Percentiles rank a stretch among this genome's conserved stretches.
These are phyloP conservation scores for Speoplatyrhinus poulsoni DNA, from an alignment of 2,113 vertebrate genomes.

Conservation along the genomic window DNA sequence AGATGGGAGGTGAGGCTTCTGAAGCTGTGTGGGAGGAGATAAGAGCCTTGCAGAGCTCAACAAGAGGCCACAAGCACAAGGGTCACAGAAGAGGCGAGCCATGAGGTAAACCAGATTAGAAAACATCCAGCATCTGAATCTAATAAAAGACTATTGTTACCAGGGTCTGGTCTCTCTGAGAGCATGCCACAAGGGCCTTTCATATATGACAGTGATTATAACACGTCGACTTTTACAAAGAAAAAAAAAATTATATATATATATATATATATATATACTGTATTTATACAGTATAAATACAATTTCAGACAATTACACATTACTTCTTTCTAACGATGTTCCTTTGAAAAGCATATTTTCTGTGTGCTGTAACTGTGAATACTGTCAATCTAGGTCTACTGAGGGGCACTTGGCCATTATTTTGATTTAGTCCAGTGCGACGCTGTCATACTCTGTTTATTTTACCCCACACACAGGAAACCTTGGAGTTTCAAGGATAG, in stretches of 20 bases:
- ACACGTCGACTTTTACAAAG: too few species aligned
- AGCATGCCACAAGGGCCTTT: constrained; percentile 12
- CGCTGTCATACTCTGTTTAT: constrained; percentile 47
- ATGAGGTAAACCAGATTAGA: constrained; percentile 40
- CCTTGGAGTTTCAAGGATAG: constrained; percentile 22
- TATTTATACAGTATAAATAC: too few species aligned
- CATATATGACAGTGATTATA: background rate
- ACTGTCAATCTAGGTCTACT: background rate
- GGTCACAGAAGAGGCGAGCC: constrained; percentile 53
- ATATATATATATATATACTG: background rate
- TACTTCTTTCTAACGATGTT: background rate
- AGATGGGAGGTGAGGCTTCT: constrained; percentile 52
- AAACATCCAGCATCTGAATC: constrained; percentile 31
- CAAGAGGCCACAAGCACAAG: constrained; percentile 24
- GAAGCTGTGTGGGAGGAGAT: constrained; percentile 65
- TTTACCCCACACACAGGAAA: constrained; percentile 30
- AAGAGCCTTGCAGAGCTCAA: constrained; percentile 44
- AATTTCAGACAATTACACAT: background rate
- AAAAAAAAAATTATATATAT: too few species aligned
- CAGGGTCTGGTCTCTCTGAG: constrained; percentile 21
- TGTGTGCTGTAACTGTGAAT: background rate
- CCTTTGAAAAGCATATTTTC: too few species aligned
- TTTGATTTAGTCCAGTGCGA: background rate
- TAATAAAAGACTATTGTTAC: constrained; percentile 23
- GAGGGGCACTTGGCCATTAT: background rate